Evolutionary conservation across 2,113 vertebrate genomes (phyloP).

Genomic region (Accipiter virgatus): DNA sequence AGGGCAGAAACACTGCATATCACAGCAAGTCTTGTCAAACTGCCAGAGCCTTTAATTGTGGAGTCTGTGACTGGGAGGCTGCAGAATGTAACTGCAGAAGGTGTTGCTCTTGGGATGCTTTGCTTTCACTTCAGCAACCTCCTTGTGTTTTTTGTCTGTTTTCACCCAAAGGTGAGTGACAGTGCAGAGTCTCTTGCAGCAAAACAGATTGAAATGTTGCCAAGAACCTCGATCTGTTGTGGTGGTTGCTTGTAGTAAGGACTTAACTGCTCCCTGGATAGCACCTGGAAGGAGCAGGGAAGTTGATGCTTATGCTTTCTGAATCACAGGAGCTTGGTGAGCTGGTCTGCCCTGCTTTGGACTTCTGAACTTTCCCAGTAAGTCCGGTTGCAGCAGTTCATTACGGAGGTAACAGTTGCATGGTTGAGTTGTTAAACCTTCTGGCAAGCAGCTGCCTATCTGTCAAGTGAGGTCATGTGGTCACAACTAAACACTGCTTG

Average conservation of each 20-base stretch:
- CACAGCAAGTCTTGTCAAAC: background rate
- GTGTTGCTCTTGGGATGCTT: background rate
- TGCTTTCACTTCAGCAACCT: background rate
- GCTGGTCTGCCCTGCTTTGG: background rate
- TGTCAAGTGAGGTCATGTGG: background rate
- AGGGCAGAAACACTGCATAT: background rate
- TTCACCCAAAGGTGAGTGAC: background rate
- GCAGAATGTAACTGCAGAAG: background rate
- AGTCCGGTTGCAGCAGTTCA: background rate
- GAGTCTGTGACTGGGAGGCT: background rate
- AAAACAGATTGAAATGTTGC: background rate
- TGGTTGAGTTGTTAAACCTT: background rate
- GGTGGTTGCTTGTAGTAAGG: rapidly evolving
- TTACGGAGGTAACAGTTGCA: background rate
- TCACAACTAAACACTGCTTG: background rate
- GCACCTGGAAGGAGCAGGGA: background rate
- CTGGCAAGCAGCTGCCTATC: background rate
- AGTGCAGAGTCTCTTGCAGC: background rate
- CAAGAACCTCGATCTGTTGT: background rate
- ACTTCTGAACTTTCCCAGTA: background rate
- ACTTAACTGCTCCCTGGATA: rapidly evolving
- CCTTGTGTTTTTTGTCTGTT: background rate
- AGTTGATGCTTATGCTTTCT: background rate
- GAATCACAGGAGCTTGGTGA: background rate
- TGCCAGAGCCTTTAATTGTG: background rate